Evolutionary conservation across 2,888 invertebrate genomes (phyloP), one percentile per base, ranked within the genome.

Genomic region (Elaeidobius kamerunicus): DNA sequence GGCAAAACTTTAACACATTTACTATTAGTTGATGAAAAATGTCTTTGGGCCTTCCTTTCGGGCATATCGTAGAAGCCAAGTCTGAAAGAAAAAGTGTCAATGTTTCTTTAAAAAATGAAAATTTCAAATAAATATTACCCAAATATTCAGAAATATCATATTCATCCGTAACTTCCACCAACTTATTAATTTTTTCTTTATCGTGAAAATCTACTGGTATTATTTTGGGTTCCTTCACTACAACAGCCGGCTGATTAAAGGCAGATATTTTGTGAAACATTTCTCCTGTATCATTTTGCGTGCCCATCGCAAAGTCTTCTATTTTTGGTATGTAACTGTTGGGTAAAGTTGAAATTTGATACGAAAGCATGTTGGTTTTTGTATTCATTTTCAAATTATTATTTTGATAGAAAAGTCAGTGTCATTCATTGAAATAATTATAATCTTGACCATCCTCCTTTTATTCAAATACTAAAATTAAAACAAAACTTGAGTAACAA

Each of bases 21-120:
- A 66, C 64, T 52, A 73, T 65, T 18, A 72, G 55, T 57, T 72
- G 70, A 11, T 65, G 55, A 32, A 66, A 63, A n/a, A 73, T 53
- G 14, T 62, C 58, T 57, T 64, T 64, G 12, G 65, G 51, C 12
- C 62, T 52, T 20, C 69, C 71, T 61, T 66, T 69, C 3, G 66
- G 66, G 43, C 59, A 57, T 14, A 57, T 56, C 20, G 66, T 67
- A 11, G 58, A 54, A 39, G 65, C 71, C 16, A 34, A 23, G 9
- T 23, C 9, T 23, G 4, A 23, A 23, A 23, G 23, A 23, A 23
- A 23, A 23, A 23, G 9, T 6, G 9, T 23, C 30, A 30, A 30
- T 30, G 30, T 11, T 30, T 30, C 30, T 30, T 2, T 3, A 36
- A 16, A 35, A 19, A 39, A 7, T 39, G 2, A 2, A 17, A 18